Evolutionary conservation across 2,888 invertebrate species (phyloP).

Genomic region (Ethmia dodecea): DNA sequence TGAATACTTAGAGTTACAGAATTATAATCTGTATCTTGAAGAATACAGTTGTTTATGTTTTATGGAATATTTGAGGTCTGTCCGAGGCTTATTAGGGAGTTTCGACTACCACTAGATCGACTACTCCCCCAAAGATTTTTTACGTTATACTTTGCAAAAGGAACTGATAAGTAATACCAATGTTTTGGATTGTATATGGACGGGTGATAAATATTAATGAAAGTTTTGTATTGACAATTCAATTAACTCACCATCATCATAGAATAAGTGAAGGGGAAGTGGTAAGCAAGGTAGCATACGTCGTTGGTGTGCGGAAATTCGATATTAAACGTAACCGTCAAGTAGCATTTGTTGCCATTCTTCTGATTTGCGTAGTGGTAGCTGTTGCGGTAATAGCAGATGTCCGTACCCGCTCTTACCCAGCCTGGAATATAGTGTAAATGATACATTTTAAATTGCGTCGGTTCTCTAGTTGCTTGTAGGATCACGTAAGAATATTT

Average conservation of each 20-base stretch:
- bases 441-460: not conserved
- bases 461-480: too few species aligned
- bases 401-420: constrained; percentile 84
- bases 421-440: constrained; percentile 68
- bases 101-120: too few species aligned
- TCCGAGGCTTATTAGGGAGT: too few species aligned
- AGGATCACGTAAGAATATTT: too few species aligned
- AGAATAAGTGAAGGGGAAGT: constrained; percentile 91
- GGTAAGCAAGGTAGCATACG: constrained; percentile 91
- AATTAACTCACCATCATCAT: constrained; percentile 79
- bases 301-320: constrained; percentile 86
- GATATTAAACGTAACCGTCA: constrained; percentile 88
- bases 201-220: not conserved
- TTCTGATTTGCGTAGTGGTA: constrained; percentile 78
- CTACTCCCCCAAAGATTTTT: too few species aligned
- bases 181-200: not conserved
- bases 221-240: constrained; percentile 10
- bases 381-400: constrained; percentile 90
- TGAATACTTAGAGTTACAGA: too few species aligned
- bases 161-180: too few species aligned
- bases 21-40: too few species aligned
- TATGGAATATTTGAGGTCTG: too few species aligned
- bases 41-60: too few species aligned
- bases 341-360: constrained; percentile 78
- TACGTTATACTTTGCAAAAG: too few species aligned